Base-by-base conservation (phyloP, 2,888 invertebrate genomes). In the Nasonia oneida region DNA sequence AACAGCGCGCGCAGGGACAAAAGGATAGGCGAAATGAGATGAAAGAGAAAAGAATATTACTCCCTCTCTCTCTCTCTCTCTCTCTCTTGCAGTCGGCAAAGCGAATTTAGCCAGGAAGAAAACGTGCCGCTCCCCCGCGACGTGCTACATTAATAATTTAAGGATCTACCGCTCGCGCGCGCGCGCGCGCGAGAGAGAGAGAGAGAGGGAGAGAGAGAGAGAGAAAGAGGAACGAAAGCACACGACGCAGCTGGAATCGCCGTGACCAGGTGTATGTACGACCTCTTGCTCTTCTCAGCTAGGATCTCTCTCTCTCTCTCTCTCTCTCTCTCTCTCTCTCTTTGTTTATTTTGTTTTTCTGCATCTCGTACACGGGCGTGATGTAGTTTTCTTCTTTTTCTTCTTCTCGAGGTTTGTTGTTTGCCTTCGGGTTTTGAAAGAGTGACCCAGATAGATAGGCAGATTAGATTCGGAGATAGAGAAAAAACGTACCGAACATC, bases 131-230 rank as follows among this genome's bases (percentile, higher is more conserved):
- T 42, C 23, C 73, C 18, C 67, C 12, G 86, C 85, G 86, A 88
- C 88, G 87, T 73, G 87, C 83, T 85, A 75, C 88, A 89, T 90
- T 90, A 89, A 90, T 89, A 89, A 90, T 90, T 89, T 89, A 89
- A 84, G 82, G 81, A 85, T 79, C 64, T 37, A 10, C 42, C 2
- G 42, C 42, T 42, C 42, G 42, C 42, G 42, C 42, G 42, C 42
- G 42, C 1, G 23, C 0, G 23, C 0, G 23, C 0, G 23, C 0
- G 23, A 23, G 23, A 8, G 10, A 10, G 42, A 8, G 10, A 8
- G 10, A 10, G 2, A 12, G 42, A 42, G 42, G n/a, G n/a, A 23
- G 23, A 23, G 23, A 23, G 10, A 8, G 10, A 10, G 42, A 8
- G 10, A 8, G 10, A 10, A 12, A 12, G 42, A 42, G 42, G n/a